A percentile compares a stretch with the other conserved stretches of the same genome.
Conservation (phyloP, 2,797 vertebrate genomes). For the Echeneis naucrates region DNA sequence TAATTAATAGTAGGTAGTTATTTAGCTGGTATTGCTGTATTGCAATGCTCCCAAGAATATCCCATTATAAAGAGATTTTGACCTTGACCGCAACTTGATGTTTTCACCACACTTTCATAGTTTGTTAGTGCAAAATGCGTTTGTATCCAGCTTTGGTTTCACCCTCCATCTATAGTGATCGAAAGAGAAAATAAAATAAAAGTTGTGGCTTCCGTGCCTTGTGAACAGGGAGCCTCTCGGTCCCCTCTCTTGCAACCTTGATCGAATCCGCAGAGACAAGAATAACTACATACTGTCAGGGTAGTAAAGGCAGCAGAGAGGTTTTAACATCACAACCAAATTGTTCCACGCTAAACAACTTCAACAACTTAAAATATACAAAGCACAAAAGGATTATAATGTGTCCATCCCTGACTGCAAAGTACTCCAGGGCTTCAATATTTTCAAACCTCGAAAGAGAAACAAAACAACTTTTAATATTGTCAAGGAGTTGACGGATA, state of each 20-base stretch:
- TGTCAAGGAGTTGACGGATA: conserved; percentile 23
- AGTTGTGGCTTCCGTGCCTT: conserved; percentile 21
- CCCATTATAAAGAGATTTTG: neutral
- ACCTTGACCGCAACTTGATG: neutral
- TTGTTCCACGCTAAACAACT: conserved; percentile 45
- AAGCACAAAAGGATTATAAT: conserved; percentile 44
- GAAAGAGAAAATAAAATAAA: neutral
- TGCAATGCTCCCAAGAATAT: neutral
- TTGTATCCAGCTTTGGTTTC: conserved; percentile 24
- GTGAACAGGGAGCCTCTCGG: conserved; percentile 34
- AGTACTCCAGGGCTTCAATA: conserved; percentile 19
- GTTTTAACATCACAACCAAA: conserved; percentile 62
- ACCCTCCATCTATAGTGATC: neutral
- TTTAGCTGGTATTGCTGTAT: neutral
- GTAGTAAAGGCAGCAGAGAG: conserved; percentile 45
- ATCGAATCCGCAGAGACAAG: conserved; percentile 49
- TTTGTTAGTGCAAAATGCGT: conserved; percentile 13
- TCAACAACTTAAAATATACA: conserved; percentile 51
- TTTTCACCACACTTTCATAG: neutral
- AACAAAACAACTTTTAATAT: conserved; percentile 29
- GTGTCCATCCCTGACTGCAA: conserved; percentile 12
- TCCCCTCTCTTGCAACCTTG: conserved; percentile 50
- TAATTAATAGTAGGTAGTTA: neutral
- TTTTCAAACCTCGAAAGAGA: conserved; percentile 30
- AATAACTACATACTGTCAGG: conserved; percentile 51